phyloP scores from a whole-genome alignment of 2,113 vertebrate species.

The Platysternon megacephalum region DNA sequence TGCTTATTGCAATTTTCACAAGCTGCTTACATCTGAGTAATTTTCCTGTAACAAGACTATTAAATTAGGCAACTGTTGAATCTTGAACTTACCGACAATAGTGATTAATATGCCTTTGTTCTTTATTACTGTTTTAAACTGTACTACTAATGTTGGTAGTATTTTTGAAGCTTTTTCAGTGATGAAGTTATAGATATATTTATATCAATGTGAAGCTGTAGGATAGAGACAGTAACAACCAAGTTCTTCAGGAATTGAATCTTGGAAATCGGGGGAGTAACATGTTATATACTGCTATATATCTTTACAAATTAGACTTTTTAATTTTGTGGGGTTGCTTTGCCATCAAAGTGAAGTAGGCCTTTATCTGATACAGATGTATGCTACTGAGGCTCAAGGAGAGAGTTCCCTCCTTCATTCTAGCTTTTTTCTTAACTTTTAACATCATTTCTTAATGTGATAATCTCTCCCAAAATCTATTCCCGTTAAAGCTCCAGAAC shows the following conservation, averaged over 20 bases:
- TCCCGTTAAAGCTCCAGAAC: conserved; percentile 17
- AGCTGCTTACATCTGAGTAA: conserved; percentile 61
- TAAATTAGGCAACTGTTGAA: conserved; percentile 67
- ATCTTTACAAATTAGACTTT: not conserved
- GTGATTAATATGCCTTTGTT: conserved; percentile 58
- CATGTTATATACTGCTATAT: not conserved
- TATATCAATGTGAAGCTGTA: not conserved
- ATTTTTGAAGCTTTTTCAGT: conserved; percentile 10
- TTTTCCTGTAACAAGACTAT: conserved; percentile 67
- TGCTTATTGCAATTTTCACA: conserved; percentile 62
- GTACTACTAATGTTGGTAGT: not conserved
- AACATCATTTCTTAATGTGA: conserved; percentile 44
- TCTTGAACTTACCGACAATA: conserved; percentile 31
- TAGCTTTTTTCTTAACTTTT: not conserved
- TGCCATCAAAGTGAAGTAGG: not conserved
- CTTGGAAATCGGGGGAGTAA: not conserved
- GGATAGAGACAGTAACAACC: conserved; percentile 26
- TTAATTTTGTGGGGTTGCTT: not conserved
- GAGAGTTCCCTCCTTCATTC: not conserved
- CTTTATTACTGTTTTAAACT: conserved; percentile 28
- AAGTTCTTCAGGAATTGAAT: not conserved
- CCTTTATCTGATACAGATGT: not conserved
- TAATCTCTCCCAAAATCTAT: not conserved
- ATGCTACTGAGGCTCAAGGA: not conserved
- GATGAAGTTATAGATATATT: conserved; percentile 28